Base-by-base conservation (phyloP, 2,797 vertebrate species). In the Prunella strophiata region DNA sequence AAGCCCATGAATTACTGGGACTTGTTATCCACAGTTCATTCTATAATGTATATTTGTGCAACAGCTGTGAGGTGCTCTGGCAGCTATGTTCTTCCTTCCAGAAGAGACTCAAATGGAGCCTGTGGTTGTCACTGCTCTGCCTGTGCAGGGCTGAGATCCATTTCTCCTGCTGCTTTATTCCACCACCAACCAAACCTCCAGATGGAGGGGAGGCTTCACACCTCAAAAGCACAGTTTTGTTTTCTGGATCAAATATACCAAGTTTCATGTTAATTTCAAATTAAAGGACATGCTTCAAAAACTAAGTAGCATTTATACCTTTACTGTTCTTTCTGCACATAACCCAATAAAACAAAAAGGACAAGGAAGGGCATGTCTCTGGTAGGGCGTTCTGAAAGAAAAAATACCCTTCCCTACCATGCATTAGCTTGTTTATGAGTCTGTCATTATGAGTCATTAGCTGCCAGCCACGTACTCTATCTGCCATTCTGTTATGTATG, bases 131-230 rank as follows among this genome's bases (percentile, higher is more conserved):
- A 40, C 6, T 71, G 54, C 58, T 79, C 45, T 89, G 68, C 36
- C 62, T 83, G n/a, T 72, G 40, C 32, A 81, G 66, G 76, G 76
- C 84, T 80, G 66, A 66, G 48, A 59, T 91, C 70, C 85, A 85
- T 89, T 89, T 81, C 63, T 89, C 92, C 76, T 81, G 85, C 82
- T 94, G 85, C 34, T 77, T 93, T 79, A 68, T 87, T 88, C 68
- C 17, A 54, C 78, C 58, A 71, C 14, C 50, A 81, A 91, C 70
- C 20, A 91, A 89, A 91, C 38, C n/a, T 92, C 89, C 95, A 94
- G 92, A 91, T 94, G 93, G 91, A 94, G 66, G 34, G 62, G 51
- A 80, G 73, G 73, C n/a, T 91, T 92, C 54, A 78, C n/a, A 88
- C 54, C 54, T 92, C 54, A 57, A 66, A 87, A 88, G 5, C 17